Conservation (phyloP, 1,140 invertebrate genomes). For the Aphelenchoides avenae region DNA sequence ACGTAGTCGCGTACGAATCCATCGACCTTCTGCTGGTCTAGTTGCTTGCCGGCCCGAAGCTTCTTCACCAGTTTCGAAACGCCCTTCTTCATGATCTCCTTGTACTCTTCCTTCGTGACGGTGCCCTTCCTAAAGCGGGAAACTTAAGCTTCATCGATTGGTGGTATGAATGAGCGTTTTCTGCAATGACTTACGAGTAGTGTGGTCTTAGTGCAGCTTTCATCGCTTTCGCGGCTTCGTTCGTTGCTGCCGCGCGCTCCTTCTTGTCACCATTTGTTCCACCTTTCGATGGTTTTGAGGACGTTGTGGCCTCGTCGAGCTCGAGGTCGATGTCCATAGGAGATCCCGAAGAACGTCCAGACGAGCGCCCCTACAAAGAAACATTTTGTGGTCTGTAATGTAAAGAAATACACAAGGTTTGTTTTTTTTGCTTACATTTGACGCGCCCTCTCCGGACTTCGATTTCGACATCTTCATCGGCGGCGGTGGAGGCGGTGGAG, state of each 20-base stretch:
- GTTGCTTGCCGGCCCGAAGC: too few species aligned
- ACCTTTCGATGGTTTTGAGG: neutral
- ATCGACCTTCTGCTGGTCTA: too few species aligned
- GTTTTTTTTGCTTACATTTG: too few species aligned
- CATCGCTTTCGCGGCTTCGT: too few species aligned
- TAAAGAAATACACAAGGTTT: too few species aligned
- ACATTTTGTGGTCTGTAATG: too few species aligned
- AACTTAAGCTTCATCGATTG: too few species aligned
- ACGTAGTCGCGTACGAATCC: too few species aligned
- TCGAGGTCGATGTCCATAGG: constrained; percentile 33
- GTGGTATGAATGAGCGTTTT: too few species aligned
- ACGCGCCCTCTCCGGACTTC: neutral
- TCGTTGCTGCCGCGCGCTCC: constrained; percentile 24
- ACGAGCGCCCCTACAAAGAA: too few species aligned
- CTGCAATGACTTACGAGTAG: constrained; percentile 19
- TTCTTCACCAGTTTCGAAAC: constrained; percentile 23
- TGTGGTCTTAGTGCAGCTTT: constrained; percentile 26
- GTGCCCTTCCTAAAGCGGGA: constrained; percentile 22
- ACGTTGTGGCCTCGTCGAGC: constrained; percentile 5
- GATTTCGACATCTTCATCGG: neutral
- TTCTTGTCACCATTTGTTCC: constrained; percentile 18
- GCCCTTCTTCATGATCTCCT: constrained; percentile 36
- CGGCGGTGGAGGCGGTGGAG: constrained; percentile 10
- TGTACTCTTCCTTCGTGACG: constrained; percentile 30
- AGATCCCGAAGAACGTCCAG: too few species aligned